Evolutionary conservation across 2,888 invertebrate genomes (phyloP), one percentile per base, ranked within the genome.

Genomic region (Pedicia rivosa): DNA sequence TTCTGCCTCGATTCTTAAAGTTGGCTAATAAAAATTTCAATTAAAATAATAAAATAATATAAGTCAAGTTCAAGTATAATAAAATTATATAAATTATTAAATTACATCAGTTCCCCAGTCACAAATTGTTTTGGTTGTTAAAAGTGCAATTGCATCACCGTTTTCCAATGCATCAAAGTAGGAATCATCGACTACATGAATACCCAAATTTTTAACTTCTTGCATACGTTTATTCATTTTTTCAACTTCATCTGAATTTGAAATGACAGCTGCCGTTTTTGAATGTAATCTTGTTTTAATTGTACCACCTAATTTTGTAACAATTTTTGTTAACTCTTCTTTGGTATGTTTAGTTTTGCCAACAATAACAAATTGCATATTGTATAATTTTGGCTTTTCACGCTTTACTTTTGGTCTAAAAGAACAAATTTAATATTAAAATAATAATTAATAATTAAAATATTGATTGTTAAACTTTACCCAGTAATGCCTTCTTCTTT

Each of bases 51-150:
- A 4, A 27, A 10, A 35, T 15, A 15, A 22, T 24, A 33, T 19
- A 15, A 10, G 12, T 32, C 16, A 20, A n/a, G 4, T 3, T 10
- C n/a, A 5, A 5, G 3, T 24, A 24, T 4, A 24, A 24, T 5
- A 10, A 24, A n/a, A n/a, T n/a, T n/a, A n/a, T n/a, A n/a, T n/a
- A n/a, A n/a, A n/a, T n/a, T n/a, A 12, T n/a, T 16, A 34, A 66
- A 68, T 68, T 62, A 79, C 78, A 56, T 88, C 82, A 14, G 76
- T 72, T 10, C 88, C 88, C 91, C 91, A 91, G 36, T 72, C 65
- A 19, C 80, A 79, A 45, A 91, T 74, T 42, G 73, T 77, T 54
- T 79, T 74, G 46, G 76, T 72, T 41, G 68, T 68, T 35, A 88
- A 72, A 5, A 78, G 63, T 40, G 72, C 67, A 3, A 81, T 64